A percentile compares a stretch with the other conserved stretches of the same genome.
Conservation (phyloP, 2,797 vertebrate species). For the Chaenodraco wilsoni region DNA sequence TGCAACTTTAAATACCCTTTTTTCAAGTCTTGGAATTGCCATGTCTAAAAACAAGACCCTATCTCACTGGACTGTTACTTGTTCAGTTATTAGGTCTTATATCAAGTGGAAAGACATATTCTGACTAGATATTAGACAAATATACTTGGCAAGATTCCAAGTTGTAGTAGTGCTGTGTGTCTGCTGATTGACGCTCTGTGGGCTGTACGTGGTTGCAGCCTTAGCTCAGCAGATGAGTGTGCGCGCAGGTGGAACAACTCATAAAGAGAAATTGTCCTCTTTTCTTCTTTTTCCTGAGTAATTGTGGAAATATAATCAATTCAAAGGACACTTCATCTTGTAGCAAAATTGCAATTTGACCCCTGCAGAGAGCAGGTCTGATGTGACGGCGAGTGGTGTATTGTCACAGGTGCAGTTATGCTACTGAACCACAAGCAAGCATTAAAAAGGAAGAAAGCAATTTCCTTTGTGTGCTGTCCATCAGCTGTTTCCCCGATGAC, state of each 20-base stretch:
- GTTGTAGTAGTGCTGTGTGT: not conserved
- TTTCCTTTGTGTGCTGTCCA: constrained; percentile 74
- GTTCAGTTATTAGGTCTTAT: too few species aligned
- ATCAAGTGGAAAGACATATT: too few species aligned
- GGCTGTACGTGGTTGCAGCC: constrained; percentile 16
- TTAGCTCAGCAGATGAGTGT: constrained; percentile 18
- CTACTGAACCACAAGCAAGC: constrained; percentile 62
- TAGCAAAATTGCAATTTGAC: constrained; percentile 79
- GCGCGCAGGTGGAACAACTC: constrained; percentile 67
- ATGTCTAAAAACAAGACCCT: too few species aligned
- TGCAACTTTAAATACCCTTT: too few species aligned
- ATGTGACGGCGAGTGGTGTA: constrained; percentile 60
- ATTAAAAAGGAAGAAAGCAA: constrained; percentile 76
- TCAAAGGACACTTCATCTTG: constrained; percentile 65
- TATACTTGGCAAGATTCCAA: too few species aligned
- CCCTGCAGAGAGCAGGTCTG: constrained; percentile 67
- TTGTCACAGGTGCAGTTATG: constrained; percentile 80
- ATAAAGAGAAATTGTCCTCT: constrained; percentile 64
- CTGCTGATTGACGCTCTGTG: constrained; percentile 38
- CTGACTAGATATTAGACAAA: too few species aligned
- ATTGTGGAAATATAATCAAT: constrained; percentile 75
- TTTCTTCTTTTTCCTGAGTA: constrained; percentile 53
- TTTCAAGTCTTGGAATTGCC: too few species aligned
- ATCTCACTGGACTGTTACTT: too few species aligned
- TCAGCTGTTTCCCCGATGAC: constrained; percentile 33